These are phyloP conservation scores for Drepana arcuata DNA, from an alignment of 1,140 invertebrate species.

Conservation along the genomic window DNA sequence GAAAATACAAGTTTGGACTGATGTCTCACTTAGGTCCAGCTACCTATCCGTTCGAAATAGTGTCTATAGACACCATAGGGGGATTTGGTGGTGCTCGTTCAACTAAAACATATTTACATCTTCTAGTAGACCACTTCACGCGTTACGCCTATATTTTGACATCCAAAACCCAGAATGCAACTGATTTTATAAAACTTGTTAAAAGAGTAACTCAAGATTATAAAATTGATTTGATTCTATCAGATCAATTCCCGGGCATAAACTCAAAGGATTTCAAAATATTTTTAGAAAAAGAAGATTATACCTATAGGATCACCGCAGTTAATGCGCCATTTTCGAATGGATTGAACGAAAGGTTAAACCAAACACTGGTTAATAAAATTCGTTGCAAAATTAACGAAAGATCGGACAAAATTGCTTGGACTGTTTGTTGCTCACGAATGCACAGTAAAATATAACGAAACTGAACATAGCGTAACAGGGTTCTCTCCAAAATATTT, in stretches of 20 bases:
- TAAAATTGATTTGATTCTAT: conserved; percentile 7
- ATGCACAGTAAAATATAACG: conserved; percentile 3
- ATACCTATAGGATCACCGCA: conserved; percentile 4
- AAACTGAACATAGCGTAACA: conserved; percentile 1
- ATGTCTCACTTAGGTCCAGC: conserved; percentile 8
- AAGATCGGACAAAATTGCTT: conserved; percentile 2
- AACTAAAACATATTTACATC: conserved; percentile 6
- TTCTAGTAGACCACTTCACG: too few species aligned
- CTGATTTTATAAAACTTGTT: conserved; percentile 7
- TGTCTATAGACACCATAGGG: conserved; percentile 2
- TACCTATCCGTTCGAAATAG: conserved; percentile 1
- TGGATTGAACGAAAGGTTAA: too few species aligned
- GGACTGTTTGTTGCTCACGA: conserved; percentile 3
- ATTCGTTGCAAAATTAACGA: conserved; percentile 9
- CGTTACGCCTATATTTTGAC: conserved; percentile 7
- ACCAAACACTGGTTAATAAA: conserved; percentile 6
- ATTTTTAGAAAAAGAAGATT: conserved; percentile 6
- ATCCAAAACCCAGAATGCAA: conserved; percentile 7
- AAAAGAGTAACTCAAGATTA: conserved; percentile 3
- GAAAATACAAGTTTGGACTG: conserved; percentile 3
- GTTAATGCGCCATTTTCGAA: conserved; percentile 7
- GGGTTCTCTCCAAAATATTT: conserved; percentile 4
- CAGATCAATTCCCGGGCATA: conserved; percentile 12
- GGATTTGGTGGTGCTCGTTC: conserved; percentile 5
- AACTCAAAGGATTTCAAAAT: conserved; percentile 12